Base-by-base conservation (phyloP, 2,797 vertebrate species). In the Chaetophractus vellerosus region DNA sequence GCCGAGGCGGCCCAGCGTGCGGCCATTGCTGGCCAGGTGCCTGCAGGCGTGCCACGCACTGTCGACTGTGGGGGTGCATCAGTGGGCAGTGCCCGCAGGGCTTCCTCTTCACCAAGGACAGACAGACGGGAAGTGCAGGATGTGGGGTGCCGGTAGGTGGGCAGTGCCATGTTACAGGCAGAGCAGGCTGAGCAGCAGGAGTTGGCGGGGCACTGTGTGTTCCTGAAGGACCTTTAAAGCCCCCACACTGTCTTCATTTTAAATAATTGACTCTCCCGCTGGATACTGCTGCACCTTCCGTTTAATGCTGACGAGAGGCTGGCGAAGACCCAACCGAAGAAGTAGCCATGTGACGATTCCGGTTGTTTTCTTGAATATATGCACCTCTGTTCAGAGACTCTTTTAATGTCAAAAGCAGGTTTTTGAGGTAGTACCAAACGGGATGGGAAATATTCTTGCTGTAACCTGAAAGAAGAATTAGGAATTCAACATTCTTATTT, bases 181-280 rank as follows among this genome's bases (percentile, higher is more conserved):
- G 18, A 6, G 55, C 19, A 52, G 52, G 18, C 15, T 18, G 5
- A 52, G 52, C 15, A 52, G 15, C 15, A 3, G 4, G 52, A 18
- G 52, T 1, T 15, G 52, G 3, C 15, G 52, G 52, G 52, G 52
- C 18, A 10, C 45, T 10, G 45, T 52, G 52, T 16, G 4, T 4
- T 0, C 18, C 52, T 52, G 4, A 18, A 52, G 18, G 52, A 11
- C 15, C 52, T 18, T 2, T 52, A 4, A 68, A 91, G 78, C 31
- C 95, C 36, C 50, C 38, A 38, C 38, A 16, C 75, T 79, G n/a
- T 50, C 28, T 66, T 75, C 81, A n/a, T 45, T 88, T 94, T 31
- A 90, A 93, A 66, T 52, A 84, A 50, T 31, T 68, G 41, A 72
- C 3, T 74, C 21, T 21, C n/a, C 84, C 12, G 18, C 72, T n/a